Conservation (phyloP, 1,140 invertebrate genomes). For the Danaus melanippus region DNA sequence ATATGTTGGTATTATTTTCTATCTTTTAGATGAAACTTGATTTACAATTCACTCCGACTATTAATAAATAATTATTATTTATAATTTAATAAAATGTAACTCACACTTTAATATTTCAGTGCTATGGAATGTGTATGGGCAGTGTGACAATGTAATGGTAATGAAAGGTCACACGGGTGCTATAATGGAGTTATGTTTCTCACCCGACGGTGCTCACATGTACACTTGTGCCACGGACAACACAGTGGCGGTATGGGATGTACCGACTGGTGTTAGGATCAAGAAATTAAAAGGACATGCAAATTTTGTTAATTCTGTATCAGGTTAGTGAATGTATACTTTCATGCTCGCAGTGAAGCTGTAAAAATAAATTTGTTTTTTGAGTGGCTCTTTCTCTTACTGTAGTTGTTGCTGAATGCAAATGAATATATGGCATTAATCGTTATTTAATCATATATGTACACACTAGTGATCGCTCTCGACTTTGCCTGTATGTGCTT, state of each 20-base stretch:
- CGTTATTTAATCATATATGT: too few species aligned
- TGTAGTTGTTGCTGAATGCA: too few species aligned
- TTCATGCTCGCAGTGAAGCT: slow-evolving; percentile 4
- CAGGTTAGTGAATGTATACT: slow-evolving; percentile 47
- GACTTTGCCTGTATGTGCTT: too few species aligned
- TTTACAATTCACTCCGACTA: too few species aligned
- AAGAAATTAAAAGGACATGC: slow-evolving; percentile 95
- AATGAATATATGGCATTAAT: too few species aligned
- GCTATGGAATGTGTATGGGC: slow-evolving; percentile 97
- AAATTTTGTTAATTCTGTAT: slow-evolving; percentile 90
- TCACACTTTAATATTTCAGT: slow-evolving; percentile 73
- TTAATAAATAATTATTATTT: too few species aligned
- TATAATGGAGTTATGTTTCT: slow-evolving; percentile 96
- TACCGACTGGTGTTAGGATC: slow-evolving; percentile 87
- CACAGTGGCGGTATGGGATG: slow-evolving; percentile 96
- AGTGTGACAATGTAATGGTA: slow-evolving; percentile 96
- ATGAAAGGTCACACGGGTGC: slow-evolving; percentile 97
- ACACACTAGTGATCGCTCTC: too few species aligned
- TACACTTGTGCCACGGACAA: slow-evolving; percentile 96
- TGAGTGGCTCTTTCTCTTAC: too few species aligned
- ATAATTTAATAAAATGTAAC: background rate
- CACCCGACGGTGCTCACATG: slow-evolving; percentile 92
- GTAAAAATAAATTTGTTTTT: too few species aligned
- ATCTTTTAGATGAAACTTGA: too few species aligned
- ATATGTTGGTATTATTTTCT: slow-evolving; percentile 84